Conservation (phyloP, 2,797 vertebrate genomes). For the Brachyrhaphis roseni region DNA sequence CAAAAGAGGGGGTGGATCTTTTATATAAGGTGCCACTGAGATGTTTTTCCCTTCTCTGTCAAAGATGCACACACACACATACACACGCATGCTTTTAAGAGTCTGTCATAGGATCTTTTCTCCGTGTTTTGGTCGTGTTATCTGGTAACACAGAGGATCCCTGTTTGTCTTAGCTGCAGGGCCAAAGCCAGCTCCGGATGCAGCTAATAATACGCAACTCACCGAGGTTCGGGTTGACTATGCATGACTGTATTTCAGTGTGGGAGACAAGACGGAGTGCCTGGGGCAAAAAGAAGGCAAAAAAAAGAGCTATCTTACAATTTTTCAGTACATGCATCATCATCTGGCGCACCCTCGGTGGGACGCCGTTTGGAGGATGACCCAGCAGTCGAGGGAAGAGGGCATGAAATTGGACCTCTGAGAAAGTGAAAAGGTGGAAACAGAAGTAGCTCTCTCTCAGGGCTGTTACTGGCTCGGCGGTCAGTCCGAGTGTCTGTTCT, state of each 20-base stretch:
- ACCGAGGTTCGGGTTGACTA: constrained; percentile 43
- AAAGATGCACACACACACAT: constrained; percentile 18
- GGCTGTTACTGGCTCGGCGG: constrained; percentile 7
- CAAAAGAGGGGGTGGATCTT: constrained; percentile 61
- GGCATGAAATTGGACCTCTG: constrained; percentile 66
- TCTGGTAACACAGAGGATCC: constrained; percentile 55
- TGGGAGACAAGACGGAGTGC: constrained; percentile 31
- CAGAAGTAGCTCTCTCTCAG: constrained; percentile 40
- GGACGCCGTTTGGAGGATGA: constrained; percentile 59
- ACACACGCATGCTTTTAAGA: constrained; percentile 11
- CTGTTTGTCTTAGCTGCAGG: constrained; percentile 64
- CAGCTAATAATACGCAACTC: constrained; percentile 69
- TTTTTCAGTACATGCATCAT: constrained; percentile 57
- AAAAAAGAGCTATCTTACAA: constrained; percentile 31
- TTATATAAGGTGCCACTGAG: constrained; percentile 65
- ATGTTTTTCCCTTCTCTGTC: constrained; percentile 36
- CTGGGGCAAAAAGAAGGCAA: constrained; percentile 27
- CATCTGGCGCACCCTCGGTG: constrained; percentile 42
- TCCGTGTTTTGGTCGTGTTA: constrained; percentile 45
- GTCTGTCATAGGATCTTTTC: constrained; percentile 41
- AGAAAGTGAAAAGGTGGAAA: constrained; percentile 58
- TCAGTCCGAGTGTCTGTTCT: neutral
- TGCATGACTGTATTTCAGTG: constrained; percentile 44
- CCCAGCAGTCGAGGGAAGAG: constrained; percentile 63
- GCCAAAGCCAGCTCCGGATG: constrained; percentile 59